Evolutionary conservation across 2,888 invertebrate genomes (phyloP), one percentile per base, ranked within the genome.

Genomic region (Pollenia griseotomentosa): DNA sequence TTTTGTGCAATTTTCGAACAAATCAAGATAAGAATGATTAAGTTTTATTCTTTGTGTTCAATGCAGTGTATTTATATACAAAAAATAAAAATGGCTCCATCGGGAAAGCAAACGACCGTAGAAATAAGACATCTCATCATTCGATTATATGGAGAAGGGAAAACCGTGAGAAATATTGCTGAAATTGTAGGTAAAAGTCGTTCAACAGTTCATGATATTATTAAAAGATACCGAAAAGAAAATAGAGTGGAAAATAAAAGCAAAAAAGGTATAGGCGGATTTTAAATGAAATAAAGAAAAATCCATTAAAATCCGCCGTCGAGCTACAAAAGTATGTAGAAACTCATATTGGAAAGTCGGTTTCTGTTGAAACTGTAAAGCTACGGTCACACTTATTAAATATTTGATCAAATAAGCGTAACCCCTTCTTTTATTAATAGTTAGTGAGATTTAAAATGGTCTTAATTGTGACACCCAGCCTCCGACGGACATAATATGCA

Each of bases 61-160:
- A n/a, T 16, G 44, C 10, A n/a, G 42, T n/a, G 2, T 23, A 2
- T 23, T 0, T 23, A 23, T 23, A 2, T 2, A 10, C 23, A 33
- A 23, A 57, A 63, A 63, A 44, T 9, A 42, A 63, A 63, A 63
- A 63, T 63, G 63, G 63, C 42, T 63, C 63, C 63, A 42, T 11
- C 2, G 3, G 42, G 42, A 12, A 63, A 42, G 16, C 42, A 63
- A 63, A 63, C 42, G 16, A 42, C 63, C 10, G n/a, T 63, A 2
- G 63, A 63, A 44, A 16, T 63, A 9, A 55, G 40, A 40, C 42
- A 40, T 40, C 10, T 61, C 14, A 42, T 61, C n/a, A 61, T 61
- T 40, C 44, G 63, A 44, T 4, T 63, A 16, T 44, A 44, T 63
- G 44, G 42, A 44, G 40, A 63, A 63, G 63, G 63, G 4, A 44